Base-by-base conservation (phyloP, 2,888 invertebrate species). In the Erpobdella octoculata region DNA sequence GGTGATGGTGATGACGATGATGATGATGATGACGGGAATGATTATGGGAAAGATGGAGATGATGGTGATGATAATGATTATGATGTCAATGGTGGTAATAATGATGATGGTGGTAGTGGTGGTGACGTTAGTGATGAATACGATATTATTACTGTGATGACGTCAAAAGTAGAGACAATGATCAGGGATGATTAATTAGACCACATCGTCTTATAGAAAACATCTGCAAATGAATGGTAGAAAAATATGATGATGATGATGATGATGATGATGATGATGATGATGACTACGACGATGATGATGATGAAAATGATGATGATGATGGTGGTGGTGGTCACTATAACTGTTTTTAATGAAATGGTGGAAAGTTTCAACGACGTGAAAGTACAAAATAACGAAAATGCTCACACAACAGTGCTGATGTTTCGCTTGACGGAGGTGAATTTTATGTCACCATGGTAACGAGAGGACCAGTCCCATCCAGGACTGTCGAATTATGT, bases 241-340 rank as follows among this genome's bases (percentile, higher is more conserved):
- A n/a, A 53, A 5, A 53, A 53, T 53, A 53, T 25, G 5, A 48
- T 48, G 41, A 41, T 41, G 41, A 41, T n/a, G 28, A 53, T n/a
- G 28, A 53, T 9, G 4, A 53, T 53, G 2, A 53, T 53, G 2
- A 53, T 53, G 2, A n/a, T 53, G 21, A n/a, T 53, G 21, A n/a
- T 53, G 21, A n/a, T 53, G 21, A n/a, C 53, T 3, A 12, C 2
- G 41, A 41, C 9, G 9, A 41, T 53, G 53, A 25, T 53, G 53
- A 53, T 46, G 71, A 38, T 53, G 66, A 28, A 66, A 68, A 37
- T 61, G 46, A 41, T 48, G 73, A 37, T 71, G 68, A 37, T 31
- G 62, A 35, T 70, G 71, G 5, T 59, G 73, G 33, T 25, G 64
- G 18, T 25, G 70, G 35, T n/a, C 9, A 12, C 41, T 53, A 9